These are phyloP conservation scores for Venturia canescens DNA, from an alignment of 1,140 invertebrate species.

Conservation along the genomic window DNA sequence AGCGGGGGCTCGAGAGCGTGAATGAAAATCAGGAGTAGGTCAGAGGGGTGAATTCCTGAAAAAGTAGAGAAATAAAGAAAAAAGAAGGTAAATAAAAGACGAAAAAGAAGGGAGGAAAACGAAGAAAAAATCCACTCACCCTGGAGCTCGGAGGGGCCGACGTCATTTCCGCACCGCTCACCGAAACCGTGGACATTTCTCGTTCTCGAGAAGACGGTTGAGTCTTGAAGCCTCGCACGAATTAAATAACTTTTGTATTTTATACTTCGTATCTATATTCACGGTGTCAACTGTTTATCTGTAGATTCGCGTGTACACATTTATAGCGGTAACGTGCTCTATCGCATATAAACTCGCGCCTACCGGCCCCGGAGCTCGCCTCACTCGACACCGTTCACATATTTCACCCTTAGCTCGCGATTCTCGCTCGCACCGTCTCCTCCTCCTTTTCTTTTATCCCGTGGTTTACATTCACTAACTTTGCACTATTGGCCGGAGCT, in stretches of 20 bases:
- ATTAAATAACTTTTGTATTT: too few relatives aligned
- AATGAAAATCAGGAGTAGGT: neutral
- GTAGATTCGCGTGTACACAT: neutral
- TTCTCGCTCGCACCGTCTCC: neutral
- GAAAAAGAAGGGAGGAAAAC: neutral
- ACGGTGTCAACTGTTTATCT: neutral
- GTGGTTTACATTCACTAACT: constrained; percentile 19
- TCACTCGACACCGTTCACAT: constrained; percentile 6
- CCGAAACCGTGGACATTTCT: neutral
- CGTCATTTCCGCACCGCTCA: constrained; percentile 28
- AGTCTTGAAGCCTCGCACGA: neutral
- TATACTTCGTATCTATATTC: neutral
- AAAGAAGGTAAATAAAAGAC: too few relatives aligned
- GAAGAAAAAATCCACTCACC: constrained; percentile 18
- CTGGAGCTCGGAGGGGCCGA: neutral
- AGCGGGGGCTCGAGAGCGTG: constrained; percentile 12
- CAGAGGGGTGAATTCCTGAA: neutral
- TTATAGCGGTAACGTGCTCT: neutral
- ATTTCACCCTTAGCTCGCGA: constrained; percentile 19
- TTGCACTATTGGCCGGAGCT: neutral
- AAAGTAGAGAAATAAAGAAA: neutral
- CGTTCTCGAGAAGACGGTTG: neutral
- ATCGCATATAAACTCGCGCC: constrained; percentile 2
- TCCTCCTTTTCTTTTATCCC: neutral
- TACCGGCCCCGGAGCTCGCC: neutral